Percentiles rank a stretch among this genome's conserved stretches.
Conservation (phyloP, 1,140 invertebrate genomes). For the Drosophila triauraria region DNA sequence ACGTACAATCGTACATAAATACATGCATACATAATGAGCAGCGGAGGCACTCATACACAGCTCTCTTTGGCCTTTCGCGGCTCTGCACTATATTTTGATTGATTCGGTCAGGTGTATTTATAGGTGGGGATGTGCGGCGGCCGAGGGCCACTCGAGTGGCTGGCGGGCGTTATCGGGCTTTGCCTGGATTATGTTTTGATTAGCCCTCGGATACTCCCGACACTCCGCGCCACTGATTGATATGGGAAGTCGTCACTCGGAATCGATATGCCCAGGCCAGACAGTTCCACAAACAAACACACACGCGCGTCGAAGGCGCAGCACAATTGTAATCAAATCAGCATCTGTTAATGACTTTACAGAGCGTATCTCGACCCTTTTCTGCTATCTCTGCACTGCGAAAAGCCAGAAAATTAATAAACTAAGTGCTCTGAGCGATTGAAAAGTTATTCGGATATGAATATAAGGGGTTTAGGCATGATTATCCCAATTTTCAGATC, state of each 20-base stretch:
- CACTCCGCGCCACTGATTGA: conserved; percentile 33
- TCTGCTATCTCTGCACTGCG: conserved; percentile 13
- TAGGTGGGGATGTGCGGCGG: conserved; percentile 27
- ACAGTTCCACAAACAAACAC: conserved; percentile 16
- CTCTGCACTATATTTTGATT: conserved; percentile 61
- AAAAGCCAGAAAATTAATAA: background rate
- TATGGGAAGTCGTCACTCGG: conserved; percentile 18
- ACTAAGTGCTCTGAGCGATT: background rate
- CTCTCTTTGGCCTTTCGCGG: conserved; percentile 3
- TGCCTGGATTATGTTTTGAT: conserved; percentile 65
- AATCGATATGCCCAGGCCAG: conserved; percentile 44
- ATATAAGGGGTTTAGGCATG: background rate
- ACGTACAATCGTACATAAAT: conserved; percentile 4
- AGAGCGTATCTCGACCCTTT: conserved; percentile 39
- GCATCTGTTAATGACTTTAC: conserved; percentile 75
- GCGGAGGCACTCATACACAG: conserved; percentile 10
- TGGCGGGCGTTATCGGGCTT: conserved; percentile 54
- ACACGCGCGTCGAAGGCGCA: conserved; percentile 7
- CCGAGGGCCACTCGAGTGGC: conserved; percentile 51
- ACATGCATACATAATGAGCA: conserved; percentile 40
- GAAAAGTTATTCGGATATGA: background rate
- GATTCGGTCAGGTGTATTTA: conserved; percentile 57
- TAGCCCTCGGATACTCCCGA: conserved; percentile 58
- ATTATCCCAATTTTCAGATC: background rate
- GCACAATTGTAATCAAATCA: conserved; percentile 63